Evolutionary conservation across 2,113 vertebrate species (phyloP), one percentile per base, ranked within the genome.

Genomic region (Sebastes fasciatus): DNA sequence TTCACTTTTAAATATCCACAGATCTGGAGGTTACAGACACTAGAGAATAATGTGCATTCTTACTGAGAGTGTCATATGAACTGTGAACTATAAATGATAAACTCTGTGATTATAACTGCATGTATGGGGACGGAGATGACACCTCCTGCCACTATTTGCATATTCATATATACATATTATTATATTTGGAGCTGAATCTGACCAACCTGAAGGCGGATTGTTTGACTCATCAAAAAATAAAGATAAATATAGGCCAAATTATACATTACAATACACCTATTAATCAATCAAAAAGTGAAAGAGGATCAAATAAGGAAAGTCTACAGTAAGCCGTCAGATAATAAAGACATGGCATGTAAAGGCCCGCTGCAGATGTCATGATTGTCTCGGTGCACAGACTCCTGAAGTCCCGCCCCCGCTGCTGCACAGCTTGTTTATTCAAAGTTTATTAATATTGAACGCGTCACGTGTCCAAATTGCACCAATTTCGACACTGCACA

Each of bases 211-310:
- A 74, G 74, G 77, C 71, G 43, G 34, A 83, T 66, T 2, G 21
- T 78, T 80, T 70, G 64, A 70, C 40, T 88, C 69, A 51, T 71
- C 63, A 75, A 82, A 69, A 68, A 49, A 77, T n/a, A 21, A 60
- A 52, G 6, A 65, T 52, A 58, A 74, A 62, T 73, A 26, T 40
- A 75, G 64, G 74, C 52, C 23, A 40, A 72, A 79, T 79, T 63
- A 57, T 43, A 74, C 57, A 0, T 54, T 12, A 58, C 6, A 78
- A 45, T 68, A 13, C 1, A 7, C 19, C 23, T 65, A 73, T 68
- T 80, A 75, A 83, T 77, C 80, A 72, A 70, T 86, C 51, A 81
- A 67, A 77, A 60, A 71, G 6, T 4, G 1, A 48, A 19, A 64
- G 1, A 12, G 65, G 49, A 2, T 74, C 13, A 26, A 62, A 63